phyloP scores from a whole-genome alignment of 2,113 vertebrate genomes.

The Peromyscus maniculatus region DNA sequence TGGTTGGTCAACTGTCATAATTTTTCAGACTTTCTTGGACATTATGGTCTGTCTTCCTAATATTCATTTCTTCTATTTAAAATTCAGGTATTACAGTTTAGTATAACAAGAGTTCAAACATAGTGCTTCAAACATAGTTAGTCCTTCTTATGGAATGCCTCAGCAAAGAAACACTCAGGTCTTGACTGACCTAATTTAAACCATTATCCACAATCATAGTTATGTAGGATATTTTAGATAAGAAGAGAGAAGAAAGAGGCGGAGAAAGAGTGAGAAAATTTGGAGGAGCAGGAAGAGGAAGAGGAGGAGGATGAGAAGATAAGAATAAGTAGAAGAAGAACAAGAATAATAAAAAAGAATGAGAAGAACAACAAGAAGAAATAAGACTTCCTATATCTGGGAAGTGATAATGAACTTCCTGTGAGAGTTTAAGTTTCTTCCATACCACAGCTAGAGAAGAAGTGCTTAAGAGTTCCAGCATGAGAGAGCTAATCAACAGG shows the following conservation, averaged over 20 bases:
- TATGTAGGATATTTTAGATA: neutral
- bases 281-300: no score
- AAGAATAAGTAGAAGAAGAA: no score
- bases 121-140: neutral
- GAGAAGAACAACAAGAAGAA: neutral
- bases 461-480: neutral
- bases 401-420: neutral
- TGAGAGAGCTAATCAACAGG: neutral
- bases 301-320: no score
- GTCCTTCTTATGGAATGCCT: neutral
- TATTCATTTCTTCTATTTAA: neutral
- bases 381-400: neutral
- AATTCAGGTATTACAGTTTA: neutral
- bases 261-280: neutral
- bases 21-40: neutral
- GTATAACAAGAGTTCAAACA: neutral
- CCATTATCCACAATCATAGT: neutral
- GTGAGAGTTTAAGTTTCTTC: neutral
- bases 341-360: rapidly evolving
- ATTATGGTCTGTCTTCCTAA: neutral
- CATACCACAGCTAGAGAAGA: neutral
- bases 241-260: neutral
- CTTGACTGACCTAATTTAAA: neutral
- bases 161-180: neutral
- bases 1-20: neutral